Evolutionary conservation across 2,113 vertebrate species (phyloP), one percentile per base, ranked within the genome.

Genomic region (Platycercus adscitus): DNA sequence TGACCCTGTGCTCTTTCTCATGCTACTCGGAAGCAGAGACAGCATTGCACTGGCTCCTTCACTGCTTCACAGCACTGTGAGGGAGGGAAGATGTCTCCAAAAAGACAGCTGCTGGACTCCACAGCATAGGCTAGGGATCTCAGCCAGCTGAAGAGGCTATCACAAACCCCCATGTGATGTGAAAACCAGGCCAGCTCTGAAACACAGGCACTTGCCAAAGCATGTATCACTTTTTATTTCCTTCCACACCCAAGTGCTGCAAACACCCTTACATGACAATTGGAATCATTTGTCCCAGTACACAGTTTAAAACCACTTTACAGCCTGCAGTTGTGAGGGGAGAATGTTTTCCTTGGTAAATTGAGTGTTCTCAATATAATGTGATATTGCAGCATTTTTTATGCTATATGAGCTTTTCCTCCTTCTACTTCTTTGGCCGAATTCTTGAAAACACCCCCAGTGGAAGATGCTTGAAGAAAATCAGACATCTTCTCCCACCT

Each of bases 121-220:
- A 9, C 21, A 47, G 55, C 55, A 44, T 1, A 0, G 28, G 37
- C 23, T 31, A 16, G 24, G 14, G 2, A 0, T 17, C 50, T 52
- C 50, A 50, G 44, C 25, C 37, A 50, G 29, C 23, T 77, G 77
- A 80, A 60, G 23, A 60, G n/a, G 35, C 46, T 37, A 23, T 18
- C 0, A 3, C 18, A 25, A 65, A 33, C 43, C 33, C 3, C 0
- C 1, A 4, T 43, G 33, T 0, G 1, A 52, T 18, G 7, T 46
- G 37, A 49, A 50, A 49, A 70, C 39, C 11, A 44, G 37, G 33
- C 20, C 43, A 58, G 28, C 28, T 71, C 64, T 44, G 71, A 46
- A 60, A n/a, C 9, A 2, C 37, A 16, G 47, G 12, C 31, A 41
- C 41, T 17, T 39, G 43, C 49, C 43, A n/a, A 24, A 47, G 61